Conservation (phyloP, 2,888 invertebrate species). For the Odiellus spinosus region DNA sequence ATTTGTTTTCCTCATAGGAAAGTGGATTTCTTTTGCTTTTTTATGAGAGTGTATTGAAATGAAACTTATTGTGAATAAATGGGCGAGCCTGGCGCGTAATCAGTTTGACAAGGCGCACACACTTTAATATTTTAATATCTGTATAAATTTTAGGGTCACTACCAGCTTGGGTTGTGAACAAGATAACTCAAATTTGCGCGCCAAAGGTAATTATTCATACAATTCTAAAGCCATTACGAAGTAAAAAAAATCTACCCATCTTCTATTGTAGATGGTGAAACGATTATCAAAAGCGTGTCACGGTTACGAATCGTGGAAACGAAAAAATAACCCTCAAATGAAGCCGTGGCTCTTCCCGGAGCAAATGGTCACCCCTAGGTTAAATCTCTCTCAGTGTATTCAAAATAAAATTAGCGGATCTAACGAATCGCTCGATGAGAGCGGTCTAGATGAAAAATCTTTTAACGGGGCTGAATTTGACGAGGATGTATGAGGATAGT, state of each 20-base stretch:
- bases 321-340: constrained; percentile 50
- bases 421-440: constrained; percentile 4
- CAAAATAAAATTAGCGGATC: constrained; percentile 5
- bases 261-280: constrained; percentile 44
- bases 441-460: not conserved
- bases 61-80: no score
- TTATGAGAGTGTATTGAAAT: no score
- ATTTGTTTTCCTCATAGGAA: no score
- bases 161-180: constrained; percentile 79
- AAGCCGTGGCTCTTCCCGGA: constrained; percentile 83
- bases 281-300: constrained; percentile 63
- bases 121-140: not conserved
- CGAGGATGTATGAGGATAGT: not conserved
- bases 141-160: constrained; percentile 31
- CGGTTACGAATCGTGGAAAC: constrained; percentile 70
- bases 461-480: not conserved
- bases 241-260: not conserved
- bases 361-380: constrained; percentile 55
- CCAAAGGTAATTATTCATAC: constrained; percentile 43
- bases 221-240: not conserved
- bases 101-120: no score
- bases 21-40: no score
- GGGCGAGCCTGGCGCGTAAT: no score
- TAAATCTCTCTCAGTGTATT: constrained; percentile 42
- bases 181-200: constrained; percentile 65